A percentile compares a stretch with the other conserved stretches of the same genome.
Conservation (phyloP, 1,140 invertebrate species). For the Leptinotarsa lineolata region DNA sequence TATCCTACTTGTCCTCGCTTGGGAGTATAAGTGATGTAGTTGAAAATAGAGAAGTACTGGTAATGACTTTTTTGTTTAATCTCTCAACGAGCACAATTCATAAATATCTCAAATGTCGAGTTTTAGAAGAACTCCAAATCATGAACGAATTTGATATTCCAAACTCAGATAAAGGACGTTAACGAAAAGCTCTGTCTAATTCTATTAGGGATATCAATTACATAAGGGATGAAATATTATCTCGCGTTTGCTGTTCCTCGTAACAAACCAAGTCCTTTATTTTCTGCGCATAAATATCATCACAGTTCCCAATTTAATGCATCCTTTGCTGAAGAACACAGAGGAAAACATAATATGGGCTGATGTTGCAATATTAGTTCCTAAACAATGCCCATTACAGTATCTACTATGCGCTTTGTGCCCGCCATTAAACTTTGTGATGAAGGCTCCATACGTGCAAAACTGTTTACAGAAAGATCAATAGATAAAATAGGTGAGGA, state of each 20-base stretch:
- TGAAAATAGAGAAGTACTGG: no score
- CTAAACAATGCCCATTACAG: conserved; percentile 8
- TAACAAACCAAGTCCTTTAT: neutral
- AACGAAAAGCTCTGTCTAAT: no score
- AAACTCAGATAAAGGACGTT: no score
- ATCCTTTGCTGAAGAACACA: conserved; percentile 3
- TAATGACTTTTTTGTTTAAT: no score
- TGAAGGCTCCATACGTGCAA: neutral
- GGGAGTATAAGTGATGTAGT: no score
- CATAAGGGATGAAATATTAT: neutral
- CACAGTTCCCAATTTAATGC: conserved; percentile 1
- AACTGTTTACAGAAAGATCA: neutral
- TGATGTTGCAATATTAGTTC: conserved; percentile 4
- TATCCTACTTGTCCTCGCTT: no score
- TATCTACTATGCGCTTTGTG: conserved; percentile 2
- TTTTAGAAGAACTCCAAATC: no score
- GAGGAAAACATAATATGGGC: conserved; percentile 5
- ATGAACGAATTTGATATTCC: no score
- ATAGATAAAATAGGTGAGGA: neutral
- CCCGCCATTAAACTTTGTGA: conserved; percentile 1
- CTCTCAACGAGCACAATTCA: no score
- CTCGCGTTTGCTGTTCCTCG: neutral
- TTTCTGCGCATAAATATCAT: conserved; percentile 2
- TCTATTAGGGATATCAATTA: neutral
- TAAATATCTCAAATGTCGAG: no score